Evolutionary conservation across 2,888 invertebrate genomes (phyloP), one percentile per base, ranked within the genome.

Genomic region (Clivina fossor): DNA sequence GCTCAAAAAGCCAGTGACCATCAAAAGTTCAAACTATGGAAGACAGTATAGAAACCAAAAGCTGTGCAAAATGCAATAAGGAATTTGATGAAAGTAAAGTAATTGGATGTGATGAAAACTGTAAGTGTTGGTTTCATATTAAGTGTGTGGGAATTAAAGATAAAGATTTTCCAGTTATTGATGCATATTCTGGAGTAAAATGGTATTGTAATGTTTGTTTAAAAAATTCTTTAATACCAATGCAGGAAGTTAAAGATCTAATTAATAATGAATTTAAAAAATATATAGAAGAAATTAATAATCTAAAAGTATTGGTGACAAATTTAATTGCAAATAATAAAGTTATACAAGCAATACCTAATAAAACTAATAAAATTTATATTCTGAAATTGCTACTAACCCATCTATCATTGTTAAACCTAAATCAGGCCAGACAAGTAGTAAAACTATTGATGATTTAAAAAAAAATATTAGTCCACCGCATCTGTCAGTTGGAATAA

Each of bases 401-500:
- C 3, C 32, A 32, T 32, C 32, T 15, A 3, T 32, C 13, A 32
- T 32, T 32, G 32, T 32, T 11, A 26, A 32, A 32, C 32, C 32
- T 32, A 32, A 4, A 32, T 32, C 32, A 11, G 32, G 13, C 13
- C 32, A 32, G n/a, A n/a, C n/a, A n/a, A n/a, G n/a, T n/a, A n/a
- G n/a, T n/a, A 32, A 32, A 32, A 32, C 32, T 11, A 32, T n/a
- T 11, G 3, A 32, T 32, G 32, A 32, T 32, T 32, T 32, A 32
- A 32, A 32, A 32, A n/a, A 32, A 32, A 32, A 32, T 32, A 32
- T 32, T 4, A 32, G 9, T 32, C 32, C 32, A 32, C 32, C 32
- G 13, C 32, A 32, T 11, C 32, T 32, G 13, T 32, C 3, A 11
- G 9, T 32, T 32, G 32, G 32, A 32, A 32, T 32, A 32, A 11